Base-by-base conservation (phyloP, 2,888 invertebrate species). In the Hirudinaria manillensis region DNA sequence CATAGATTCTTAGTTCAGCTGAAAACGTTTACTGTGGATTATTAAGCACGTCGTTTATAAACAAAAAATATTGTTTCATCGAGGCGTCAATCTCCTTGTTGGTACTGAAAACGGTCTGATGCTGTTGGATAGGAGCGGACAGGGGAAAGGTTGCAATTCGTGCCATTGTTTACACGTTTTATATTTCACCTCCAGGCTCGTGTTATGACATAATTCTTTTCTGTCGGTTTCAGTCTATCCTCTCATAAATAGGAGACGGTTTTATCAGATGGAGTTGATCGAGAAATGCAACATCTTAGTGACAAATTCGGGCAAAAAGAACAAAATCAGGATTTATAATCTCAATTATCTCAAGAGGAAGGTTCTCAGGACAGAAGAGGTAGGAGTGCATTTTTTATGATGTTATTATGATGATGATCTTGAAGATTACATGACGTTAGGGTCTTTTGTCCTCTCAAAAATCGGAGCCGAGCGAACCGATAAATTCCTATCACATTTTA, bases 51-150 rank as follows among this genome's bases (percentile, higher is more conserved):
- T 34, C 36, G 21, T 29, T 68, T 68, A 29, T 53, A 16, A 53
- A 19, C 16, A 34, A 67, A 34, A 34, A 6, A 13, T 36, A 32
- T 29, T 68, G 4, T 61, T 7, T 19, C 10, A 27, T 55, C 27
- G 29, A 75, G 75, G 75, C 6, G 75, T 75, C 27, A 75, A 75
- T 45, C 32, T 75, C 10, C 56, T 75, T 36, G 45, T 75, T 34
- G 75, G 75, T 13, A 75, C 75, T 13, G 75, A 75, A 65, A 75
- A 72, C 65, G 75, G 75, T 29, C 27, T 75, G 72, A 72, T 75
- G 65, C 53, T 75, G 34, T 45, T 75, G 72, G 75, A 75, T 61
- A 70, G 75, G 55, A 75, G 75, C 66, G 75, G 75, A 29, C 61
- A 55, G 34, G 75, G 75, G 3, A 75, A 75, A 72, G 75, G 75